Evolutionary conservation across 2,113 vertebrate species (phyloP), one percentile per base, ranked within the genome.

Genomic region (Edolisoma coerulescens): DNA sequence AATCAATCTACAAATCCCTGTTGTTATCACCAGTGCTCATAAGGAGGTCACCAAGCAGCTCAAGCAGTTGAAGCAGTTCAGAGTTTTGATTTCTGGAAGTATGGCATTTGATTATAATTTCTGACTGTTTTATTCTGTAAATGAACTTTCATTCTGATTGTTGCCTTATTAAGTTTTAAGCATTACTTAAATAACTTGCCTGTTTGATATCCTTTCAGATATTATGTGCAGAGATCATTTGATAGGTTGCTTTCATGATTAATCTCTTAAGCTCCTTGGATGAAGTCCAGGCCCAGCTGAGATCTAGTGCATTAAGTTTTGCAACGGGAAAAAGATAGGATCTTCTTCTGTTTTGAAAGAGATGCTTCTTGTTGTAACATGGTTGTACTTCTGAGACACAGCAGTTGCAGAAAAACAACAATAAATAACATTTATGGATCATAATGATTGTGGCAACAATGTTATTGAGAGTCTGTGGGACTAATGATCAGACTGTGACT

Each of bases 51-150:
- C n/a, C 8, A 9, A 87, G 57, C n/a, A 96, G 81, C 75, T 95
- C 22, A 74, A 85, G 93, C 71, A 77, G 45, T 85, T 96, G 17
- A 73, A 95, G 74, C 33, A 84, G 42, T 81, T 96, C 60, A 33
- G 71, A 69, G 24, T 61, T 96, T 87, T 37, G 23, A 37, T 84
- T 90, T 92, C 77, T 91, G 77, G 24, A 83, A 89, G 23, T 79
- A 77, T 37, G 26, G 53, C 56, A 84, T 94, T 94, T 75, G 90
- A 89, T 92, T 96, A 57, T 95, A 2, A 50, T 96, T 90, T 87
- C 78, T 91, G 84, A 52, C 33, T 59, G 24, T 77, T 97, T 96
- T 94, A 82, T 95, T 96, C 73, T 63, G 27, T 78, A 90, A 95
- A 75, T 76, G 35, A 69, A 60, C 73, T 95, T 20, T 77, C 53